A percentile compares a stretch with the other conserved stretches of the same genome.
These are phyloP conservation scores for Cassiopea xamachana DNA, from an alignment of 30 jellyfish, hydroid and myxozoan species.

Conservation along the genomic window DNA sequence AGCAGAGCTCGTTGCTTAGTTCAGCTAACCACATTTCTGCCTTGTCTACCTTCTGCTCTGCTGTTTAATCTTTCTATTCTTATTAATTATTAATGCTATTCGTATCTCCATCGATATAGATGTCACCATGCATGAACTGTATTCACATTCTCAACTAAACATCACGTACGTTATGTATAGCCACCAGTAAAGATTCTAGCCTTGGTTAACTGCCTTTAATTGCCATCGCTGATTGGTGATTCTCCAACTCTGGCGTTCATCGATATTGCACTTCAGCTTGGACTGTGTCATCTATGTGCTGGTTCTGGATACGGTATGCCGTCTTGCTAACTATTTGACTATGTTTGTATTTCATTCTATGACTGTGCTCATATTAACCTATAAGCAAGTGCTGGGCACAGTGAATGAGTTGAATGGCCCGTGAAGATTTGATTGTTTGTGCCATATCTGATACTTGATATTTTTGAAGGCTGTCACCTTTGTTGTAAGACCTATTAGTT, in stretches of 20 bases:
- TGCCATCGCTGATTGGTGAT: background rate
- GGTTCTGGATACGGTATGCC: background rate
- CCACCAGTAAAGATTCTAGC: conserved; percentile 29
- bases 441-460: background rate
- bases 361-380: background rate
- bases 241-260: background rate
- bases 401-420: background rate
- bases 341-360: too few relatives aligned
- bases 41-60: conserved; percentile 71
- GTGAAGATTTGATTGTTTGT: background rate
- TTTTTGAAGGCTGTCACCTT: background rate
- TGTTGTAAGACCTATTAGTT: background rate
- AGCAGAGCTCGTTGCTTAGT: conserved; percentile 47
- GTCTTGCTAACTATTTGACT: background rate
- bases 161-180: conserved; percentile 24
- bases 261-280: too few relatives aligned
- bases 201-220: background rate
- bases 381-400: background rate
- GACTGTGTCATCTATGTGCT: too few relatives aligned
- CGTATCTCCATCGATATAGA: conserved; percentile 18
- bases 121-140: conserved; percentile 48
- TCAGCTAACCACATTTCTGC: conserved; percentile 59
- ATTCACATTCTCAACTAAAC: conserved; percentile 12
- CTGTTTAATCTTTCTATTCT: conserved; percentile 43
- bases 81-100: conserved; percentile 40